Conservation (phyloP, 2,113 vertebrate genomes). For the Tetrax tetrax region DNA sequence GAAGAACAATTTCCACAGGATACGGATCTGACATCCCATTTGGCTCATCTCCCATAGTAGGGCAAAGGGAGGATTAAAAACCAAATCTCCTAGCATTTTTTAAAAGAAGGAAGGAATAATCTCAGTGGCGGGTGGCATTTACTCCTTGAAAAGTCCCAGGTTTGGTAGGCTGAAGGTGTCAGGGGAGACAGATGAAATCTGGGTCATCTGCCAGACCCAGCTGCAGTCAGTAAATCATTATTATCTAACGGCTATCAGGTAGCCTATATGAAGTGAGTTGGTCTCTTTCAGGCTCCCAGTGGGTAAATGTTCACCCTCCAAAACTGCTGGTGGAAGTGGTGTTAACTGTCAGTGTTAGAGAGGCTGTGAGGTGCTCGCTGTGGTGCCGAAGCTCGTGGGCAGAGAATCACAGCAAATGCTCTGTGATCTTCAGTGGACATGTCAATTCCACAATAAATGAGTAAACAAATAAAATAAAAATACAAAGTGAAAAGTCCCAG, state of each 20-base stretch:
- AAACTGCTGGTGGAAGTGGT: not conserved
- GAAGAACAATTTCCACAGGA: not conserved
- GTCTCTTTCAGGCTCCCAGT: not conserved
- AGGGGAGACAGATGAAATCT: not conserved
- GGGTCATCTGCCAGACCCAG: not conserved
- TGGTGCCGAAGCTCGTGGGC: not conserved
- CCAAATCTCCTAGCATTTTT: not conserved
- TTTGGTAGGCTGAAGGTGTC: not conserved
- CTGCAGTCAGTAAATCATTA: slow-evolving; percentile 17
- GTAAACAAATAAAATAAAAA: not conserved
- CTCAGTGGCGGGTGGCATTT: not conserved
- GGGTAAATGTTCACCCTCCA: not conserved
- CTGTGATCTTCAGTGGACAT: not conserved
- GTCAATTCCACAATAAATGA: not conserved
- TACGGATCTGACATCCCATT: not conserved
- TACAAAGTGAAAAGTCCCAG: not conserved
- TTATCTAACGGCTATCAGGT: not conserved
- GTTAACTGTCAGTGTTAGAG: slow-evolving; percentile 17
- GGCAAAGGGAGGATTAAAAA: not conserved
- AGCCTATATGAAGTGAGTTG: not conserved
- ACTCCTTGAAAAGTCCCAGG: not conserved
- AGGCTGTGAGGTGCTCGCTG: not conserved
- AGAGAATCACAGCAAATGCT: not conserved
- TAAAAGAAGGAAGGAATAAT: not conserved
- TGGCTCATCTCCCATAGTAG: not conserved